Evolutionary conservation across 2,888 invertebrate species (phyloP), one percentile per base, ranked within the genome.

Genomic region (Lasioglossum pauxillum): DNA sequence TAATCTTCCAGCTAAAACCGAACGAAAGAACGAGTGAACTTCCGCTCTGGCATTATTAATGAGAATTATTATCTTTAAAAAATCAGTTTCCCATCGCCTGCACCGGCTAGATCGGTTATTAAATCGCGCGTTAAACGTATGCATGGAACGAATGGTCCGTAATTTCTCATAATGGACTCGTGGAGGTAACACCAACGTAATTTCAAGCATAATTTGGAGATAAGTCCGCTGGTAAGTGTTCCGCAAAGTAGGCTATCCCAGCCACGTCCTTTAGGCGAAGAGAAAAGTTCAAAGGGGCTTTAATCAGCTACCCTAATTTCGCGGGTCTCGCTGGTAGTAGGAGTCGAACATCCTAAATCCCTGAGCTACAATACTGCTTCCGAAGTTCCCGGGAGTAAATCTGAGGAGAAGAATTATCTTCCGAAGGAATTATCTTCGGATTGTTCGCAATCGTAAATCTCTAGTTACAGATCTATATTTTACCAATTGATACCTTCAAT

Each of bases 161-260:
- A 77, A 85, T 88, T 84, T 79, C 83, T 78, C 67, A 41, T 74
- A 86, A 87, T 76, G 84, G 44, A 78, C 71, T 38, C 73, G 67
- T 16, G 69, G 76, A 78, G 72, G 49, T 71, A 78, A 75, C 77
- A 67, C 67, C 38, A 35, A 64, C 57, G 78, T 79, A 81, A 87
- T 87, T 79, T 67, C 67, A 19, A 73, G 41, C 16, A 82, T 87
- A 85, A 77, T 87, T 83, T 46, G 64, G 53, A 84, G 82, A 73
- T 83, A 83, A 80, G 78, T 79, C 44, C 46, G 41, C 49, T 19
- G 86, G 84, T 84, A 84, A 88, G 84, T 75, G 79, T 84, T 77
- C 69, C 49, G 79, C 75, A 82, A 86, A 88, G 82, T 88, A 82
- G 79, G 84, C 75, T 79, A 74, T 60, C 41, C 57, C 46, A 41